phyloP scores from a whole-genome alignment of 2,113 vertebrate genomes.

The Ia io region DNA sequence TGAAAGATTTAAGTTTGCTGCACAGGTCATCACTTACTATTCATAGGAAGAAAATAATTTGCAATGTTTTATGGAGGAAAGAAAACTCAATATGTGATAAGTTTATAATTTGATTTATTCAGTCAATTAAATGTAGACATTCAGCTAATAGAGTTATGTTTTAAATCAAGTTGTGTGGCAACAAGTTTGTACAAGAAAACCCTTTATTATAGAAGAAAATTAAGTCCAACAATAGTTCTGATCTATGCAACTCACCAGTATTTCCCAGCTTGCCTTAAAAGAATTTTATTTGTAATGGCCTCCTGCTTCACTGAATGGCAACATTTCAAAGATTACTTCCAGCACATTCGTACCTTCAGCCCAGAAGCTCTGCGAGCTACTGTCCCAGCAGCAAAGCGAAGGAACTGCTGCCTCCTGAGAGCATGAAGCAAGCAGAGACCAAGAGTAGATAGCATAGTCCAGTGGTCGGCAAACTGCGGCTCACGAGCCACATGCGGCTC shows the following conservation, averaged over 20 bases:
- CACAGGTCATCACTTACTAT: not conserved
- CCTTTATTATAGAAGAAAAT: slow-evolving; percentile 16
- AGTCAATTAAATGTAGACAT: not conserved
- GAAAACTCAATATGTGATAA: not conserved
- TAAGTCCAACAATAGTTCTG: not conserved
- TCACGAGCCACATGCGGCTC: too few relatives aligned
- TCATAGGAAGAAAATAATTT: not conserved
- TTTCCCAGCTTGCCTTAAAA: not conserved
- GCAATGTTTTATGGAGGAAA: not conserved
- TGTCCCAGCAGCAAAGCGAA: not conserved
- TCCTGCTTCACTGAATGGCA: not conserved
- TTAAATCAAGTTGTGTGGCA: not conserved
- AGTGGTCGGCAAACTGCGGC: too few relatives aligned
- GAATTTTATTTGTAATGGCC: not conserved
- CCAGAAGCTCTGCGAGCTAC: not conserved
- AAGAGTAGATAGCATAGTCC: not conserved
- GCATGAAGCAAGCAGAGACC: not conserved
- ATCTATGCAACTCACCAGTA: not conserved
- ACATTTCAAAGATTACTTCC: slow-evolving; percentile 14
- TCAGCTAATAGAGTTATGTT: not conserved
- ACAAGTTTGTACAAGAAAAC: not conserved
- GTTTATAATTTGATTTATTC: not conserved
- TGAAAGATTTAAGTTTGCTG: not conserved
- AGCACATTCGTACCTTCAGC: not conserved
- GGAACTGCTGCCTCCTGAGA: not conserved